Percentiles rank a stretch among this genome's conserved stretches.
phyloP scores from a whole-genome alignment of 2,797 vertebrate species.

The Euphonia xanthogaster region DNA sequence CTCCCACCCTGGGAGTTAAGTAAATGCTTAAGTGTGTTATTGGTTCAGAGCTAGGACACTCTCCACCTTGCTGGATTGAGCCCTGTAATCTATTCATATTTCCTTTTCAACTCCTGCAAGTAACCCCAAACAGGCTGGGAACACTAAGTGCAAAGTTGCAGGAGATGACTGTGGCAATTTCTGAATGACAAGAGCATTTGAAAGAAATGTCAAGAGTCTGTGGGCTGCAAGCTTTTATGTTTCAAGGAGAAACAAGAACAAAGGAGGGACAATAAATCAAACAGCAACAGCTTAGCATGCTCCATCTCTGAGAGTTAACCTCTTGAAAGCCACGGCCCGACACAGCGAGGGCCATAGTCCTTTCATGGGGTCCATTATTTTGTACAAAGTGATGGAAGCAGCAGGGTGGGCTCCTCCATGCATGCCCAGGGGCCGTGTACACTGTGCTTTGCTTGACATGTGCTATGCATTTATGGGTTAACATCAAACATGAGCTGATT shows the following conservation, averaged over 20 bases:
- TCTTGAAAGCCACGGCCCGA: conserved; percentile 23
- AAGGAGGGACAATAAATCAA: conserved; percentile 70
- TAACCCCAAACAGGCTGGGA: conserved; percentile 27
- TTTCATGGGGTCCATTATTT: conserved; percentile 40
- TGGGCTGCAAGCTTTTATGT: conserved; percentile 61
- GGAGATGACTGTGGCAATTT: conserved; percentile 52
- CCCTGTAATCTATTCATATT: conserved; percentile 8
- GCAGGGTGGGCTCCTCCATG: conserved; percentile 9
- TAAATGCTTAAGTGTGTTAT: conserved; percentile 8
- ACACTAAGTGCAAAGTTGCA: conserved; percentile 16
- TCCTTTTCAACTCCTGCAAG: conserved; percentile 23
- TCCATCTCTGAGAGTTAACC: conserved; percentile 56
- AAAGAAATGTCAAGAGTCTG: conserved; percentile 68
- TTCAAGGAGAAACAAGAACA: conserved; percentile 70
- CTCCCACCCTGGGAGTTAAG: not conserved
- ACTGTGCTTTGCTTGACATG: not conserved
- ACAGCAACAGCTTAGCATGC: conserved; percentile 27
- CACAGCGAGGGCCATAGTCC: not conserved
- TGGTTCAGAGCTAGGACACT: conserved; percentile 14
- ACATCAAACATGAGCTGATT: conserved; percentile 61
- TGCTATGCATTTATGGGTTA: conserved; percentile 57
- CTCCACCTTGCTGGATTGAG: not conserved
- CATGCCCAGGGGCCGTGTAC: not conserved
- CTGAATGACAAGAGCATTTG: conserved; percentile 66
- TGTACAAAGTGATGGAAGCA: not conserved